These are phyloP conservation scores for Camponotus fellah DNA, from an alignment of 2,888 invertebrate species.

Conservation along the genomic window DNA sequence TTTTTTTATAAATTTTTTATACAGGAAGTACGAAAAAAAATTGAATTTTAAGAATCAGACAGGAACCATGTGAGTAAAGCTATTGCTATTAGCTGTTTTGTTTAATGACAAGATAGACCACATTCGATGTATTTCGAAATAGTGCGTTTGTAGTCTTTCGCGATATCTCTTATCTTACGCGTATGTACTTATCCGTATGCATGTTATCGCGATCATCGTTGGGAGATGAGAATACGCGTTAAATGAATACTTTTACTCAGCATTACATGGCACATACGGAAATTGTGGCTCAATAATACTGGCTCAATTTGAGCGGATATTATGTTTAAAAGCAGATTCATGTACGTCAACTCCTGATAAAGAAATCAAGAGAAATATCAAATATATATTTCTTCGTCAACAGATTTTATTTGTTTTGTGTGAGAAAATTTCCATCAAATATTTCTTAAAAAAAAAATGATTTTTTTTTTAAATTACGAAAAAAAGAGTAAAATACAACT, in stretches of 20 bases:
- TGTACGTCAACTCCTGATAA: background rate
- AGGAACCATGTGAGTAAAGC: background rate
- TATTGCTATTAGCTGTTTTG: background rate
- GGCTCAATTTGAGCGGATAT: background rate
- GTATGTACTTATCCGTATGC: constrained; percentile 30
- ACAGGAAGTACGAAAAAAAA: background rate
- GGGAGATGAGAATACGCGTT: constrained; percentile 28
- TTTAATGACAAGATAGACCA: background rate
- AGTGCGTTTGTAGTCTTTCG: constrained; percentile 13
- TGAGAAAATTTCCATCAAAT: background rate
- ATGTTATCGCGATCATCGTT: constrained; percentile 42
- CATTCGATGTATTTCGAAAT: background rate
- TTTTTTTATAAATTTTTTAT: background rate
- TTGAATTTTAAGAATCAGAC: background rate
- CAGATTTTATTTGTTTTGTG: too few species aligned
- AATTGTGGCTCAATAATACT: too few species aligned
- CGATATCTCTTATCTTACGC: constrained; percentile 59
- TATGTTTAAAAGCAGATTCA: background rate
- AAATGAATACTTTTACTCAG: constrained; percentile 19
- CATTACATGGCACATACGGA: background rate
- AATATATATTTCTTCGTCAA: too few species aligned
- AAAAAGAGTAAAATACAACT: too few species aligned
- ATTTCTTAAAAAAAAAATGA: background rate
- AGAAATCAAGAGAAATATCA: background rate
- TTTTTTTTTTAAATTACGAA: too few species aligned